Base-by-base conservation (phyloP, 23 tunicate genomes). In the Aplidium turbinatum region DNA sequence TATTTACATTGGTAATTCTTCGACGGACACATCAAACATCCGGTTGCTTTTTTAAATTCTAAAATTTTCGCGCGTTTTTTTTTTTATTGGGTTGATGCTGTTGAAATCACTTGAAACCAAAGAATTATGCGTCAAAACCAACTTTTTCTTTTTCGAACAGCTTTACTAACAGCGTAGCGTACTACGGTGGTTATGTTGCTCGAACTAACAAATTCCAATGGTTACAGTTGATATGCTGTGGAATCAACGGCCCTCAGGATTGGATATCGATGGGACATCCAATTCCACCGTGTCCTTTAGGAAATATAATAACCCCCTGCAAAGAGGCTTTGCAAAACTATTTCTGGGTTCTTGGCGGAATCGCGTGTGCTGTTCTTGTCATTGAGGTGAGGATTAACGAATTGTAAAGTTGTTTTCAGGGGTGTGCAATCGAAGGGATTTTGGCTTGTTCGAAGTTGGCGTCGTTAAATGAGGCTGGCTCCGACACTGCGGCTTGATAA, bases 311-410 rank as follows among this genome's bases (percentile, higher is more conserved):
- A 11, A 24, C 35, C 24, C 90, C 90, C 32, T 90, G 97, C 45
- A 76, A 83, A 47, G 76, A 51, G 2, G 36, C 63, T n/a, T 46
- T 90, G 31, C 47, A 73, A 38, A 64, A 28, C 28, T 68, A 85
- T 51, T 90, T 90, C 85, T 83, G 81, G 85, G 72, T 78, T 7
- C 31, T 90, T 23, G 97, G 85, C 0, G 97, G 97, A 25, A 73
- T 82, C 31, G 84, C 86, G 45, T 33, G 73, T 40, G 89, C 65
- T 2, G 68, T 90, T 26, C 85, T 90, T 5, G n/a, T 90, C 0
- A 78, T 90, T 24, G 97, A 90, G 90, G 97, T 90, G 32, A 53
- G 70, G n/a, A n/a, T n/a, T n/a, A n/a, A n/a, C n/a, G n/a, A n/a
- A n/a, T n/a, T n/a, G n/a, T n/a, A n/a, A n/a, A n/a, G n/a, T n/a